A percentile compares a stretch with the other conserved stretches of the same genome.
Conservation (phyloP, 2,888 invertebrate genomes). For the Panopea generosa region DNA sequence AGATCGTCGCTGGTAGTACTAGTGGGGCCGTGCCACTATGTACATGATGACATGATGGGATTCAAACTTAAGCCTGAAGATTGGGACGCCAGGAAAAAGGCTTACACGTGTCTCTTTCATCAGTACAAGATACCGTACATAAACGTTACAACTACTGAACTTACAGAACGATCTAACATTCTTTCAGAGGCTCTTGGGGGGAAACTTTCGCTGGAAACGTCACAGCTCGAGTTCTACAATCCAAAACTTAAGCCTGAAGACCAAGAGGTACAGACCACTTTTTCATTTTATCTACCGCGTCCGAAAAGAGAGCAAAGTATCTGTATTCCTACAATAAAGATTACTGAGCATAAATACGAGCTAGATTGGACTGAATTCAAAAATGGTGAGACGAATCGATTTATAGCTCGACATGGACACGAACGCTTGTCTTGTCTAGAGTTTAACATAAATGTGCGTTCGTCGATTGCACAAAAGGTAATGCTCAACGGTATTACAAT, state of each 20-base stretch:
- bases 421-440: conserved; percentile 35
- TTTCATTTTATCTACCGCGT: conserved; percentile 25
- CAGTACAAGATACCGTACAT: conserved; percentile 25
- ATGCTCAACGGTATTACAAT: conserved; percentile 39
- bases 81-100: conserved; percentile 13
- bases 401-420: conserved; percentile 32
- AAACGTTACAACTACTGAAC: conserved; percentile 7
- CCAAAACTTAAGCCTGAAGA: conserved; percentile 16
- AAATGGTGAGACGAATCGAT: conserved; percentile 39
- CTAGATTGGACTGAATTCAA: conserved; percentile 41
- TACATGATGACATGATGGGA: conserved; percentile 1
- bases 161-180: background rate
- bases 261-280: conserved; percentile 17
- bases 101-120: conserved; percentile 9
- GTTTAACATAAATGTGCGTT: conserved; percentile 41
- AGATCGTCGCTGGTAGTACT: conserved; percentile 22
- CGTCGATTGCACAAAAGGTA: conserved; percentile 43
- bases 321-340: conserved; percentile 43
- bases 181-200: conserved; percentile 22
- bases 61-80: conserved; percentile 1
- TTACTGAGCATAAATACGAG: conserved; percentile 30
- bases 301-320: conserved; percentile 3
- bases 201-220: conserved; percentile 16
- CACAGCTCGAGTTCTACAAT: conserved; percentile 8
- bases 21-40: conserved; percentile 7